Evolutionary conservation across 2,113 vertebrate species (phyloP), one percentile per base, ranked within the genome.

Genomic region (Isichthys henryi): DNA sequence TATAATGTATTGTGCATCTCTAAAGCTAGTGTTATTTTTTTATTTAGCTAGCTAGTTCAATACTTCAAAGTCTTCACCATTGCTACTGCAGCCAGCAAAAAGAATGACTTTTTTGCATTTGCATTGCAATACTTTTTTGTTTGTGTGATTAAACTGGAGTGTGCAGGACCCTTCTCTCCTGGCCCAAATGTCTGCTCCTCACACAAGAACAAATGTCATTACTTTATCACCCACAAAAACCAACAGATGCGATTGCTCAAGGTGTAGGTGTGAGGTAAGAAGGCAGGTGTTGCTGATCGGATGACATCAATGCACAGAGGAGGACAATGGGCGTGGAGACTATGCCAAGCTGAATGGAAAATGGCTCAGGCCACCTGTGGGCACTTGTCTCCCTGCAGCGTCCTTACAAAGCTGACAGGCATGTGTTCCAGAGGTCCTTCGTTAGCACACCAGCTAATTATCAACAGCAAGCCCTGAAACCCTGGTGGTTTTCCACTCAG

Each of bases 391-490:
- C 0, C 86, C 90, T 27, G 45, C 86, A 31, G 27, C n/a, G 35
- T 39, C 50, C 27, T 31, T 31, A 19, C n/a, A 19, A 53, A 35
- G 50, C 31, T 87, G 49, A 87, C 31, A 39, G 50, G n/a, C 89
- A 87, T 90, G 93, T 88, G 77, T 52, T 90, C 90, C 88, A 88
- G 89, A 88, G 43, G 46, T 88, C 88, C 49, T 86, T 87, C 86
- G 90, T 92, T 89, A 92, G 89, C 49, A 17, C 89, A 90, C 19
- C 50, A 89, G 91, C 80, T 91, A 6, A 45, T 90, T 77, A 31
- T 88, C 93, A 39, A 35, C 93, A 92, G 91, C 92, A 92, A 77
- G 8, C 53, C 50, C 52, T 53, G 85, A 53, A 45, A 21, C 52
- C n/a, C 77, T 19, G 17, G 19, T 35, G 58, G 39, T 49, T 70